phyloP scores from a whole-genome alignment of 2,797 vertebrate species.

The Morelia viridis region DNA sequence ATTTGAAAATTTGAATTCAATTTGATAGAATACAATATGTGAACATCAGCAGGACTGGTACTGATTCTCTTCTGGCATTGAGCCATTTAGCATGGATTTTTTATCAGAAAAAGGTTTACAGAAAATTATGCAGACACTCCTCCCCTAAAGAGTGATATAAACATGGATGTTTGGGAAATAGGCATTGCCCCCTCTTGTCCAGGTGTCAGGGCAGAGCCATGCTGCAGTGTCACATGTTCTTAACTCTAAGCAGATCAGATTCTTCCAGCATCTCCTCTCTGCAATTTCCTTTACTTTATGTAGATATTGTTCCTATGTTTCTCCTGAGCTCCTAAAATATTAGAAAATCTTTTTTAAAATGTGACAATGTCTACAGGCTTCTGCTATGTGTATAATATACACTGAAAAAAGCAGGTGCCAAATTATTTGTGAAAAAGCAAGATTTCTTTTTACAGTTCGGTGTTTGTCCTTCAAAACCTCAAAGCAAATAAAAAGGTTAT shows the following conservation, averaged over 20 bases:
- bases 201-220: background rate
- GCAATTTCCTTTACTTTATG: background rate
- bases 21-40: background rate
- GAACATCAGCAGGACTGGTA: background rate
- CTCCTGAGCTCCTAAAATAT: background rate
- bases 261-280: background rate
- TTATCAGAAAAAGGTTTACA: background rate
- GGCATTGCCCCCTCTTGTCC: background rate
- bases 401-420: background rate
- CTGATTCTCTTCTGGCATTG: background rate
- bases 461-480: slow-evolving; percentile 17
- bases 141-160: background rate
- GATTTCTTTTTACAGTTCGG: background rate
- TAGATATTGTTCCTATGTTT: background rate
- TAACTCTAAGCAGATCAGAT: background rate
- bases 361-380: background rate
- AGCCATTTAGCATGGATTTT: background rate
- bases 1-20: background rate
- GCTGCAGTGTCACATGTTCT: background rate
- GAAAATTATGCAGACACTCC: background rate
- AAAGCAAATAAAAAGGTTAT: slow-evolving; percentile 1
- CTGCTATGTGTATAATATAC: background rate
- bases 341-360: background rate
- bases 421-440: background rate
- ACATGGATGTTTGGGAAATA: background rate